phyloP scores from a whole-genome alignment of 2,888 invertebrate species.

The Hirtodrosophila histrioides region DNA sequence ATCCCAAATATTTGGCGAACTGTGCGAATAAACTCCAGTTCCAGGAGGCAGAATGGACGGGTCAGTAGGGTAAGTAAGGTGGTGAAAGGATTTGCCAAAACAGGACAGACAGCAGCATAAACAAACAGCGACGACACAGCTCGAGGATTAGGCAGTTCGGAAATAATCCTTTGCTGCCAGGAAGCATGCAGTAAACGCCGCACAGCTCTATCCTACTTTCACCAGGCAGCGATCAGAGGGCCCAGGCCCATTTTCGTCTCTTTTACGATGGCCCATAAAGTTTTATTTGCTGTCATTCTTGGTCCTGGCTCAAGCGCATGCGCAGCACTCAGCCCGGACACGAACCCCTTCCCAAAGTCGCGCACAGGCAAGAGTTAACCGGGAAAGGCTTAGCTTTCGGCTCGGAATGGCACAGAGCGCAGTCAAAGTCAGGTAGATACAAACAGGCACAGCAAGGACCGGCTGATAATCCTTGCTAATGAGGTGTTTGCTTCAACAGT shows the following conservation, averaged over 20 bases:
- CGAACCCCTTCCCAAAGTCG: conserved; percentile 63
- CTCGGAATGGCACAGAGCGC: not conserved
- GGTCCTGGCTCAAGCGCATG: conserved; percentile 55
- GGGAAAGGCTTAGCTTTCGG: conserved; percentile 73
- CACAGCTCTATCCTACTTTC: conserved; percentile 18
- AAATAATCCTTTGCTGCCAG: conserved; percentile 81
- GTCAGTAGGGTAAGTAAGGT: conserved; percentile 35
- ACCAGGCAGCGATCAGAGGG: conserved; percentile 4
- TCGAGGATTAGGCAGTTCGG: conserved; percentile 56
- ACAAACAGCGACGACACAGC: conserved; percentile 18
- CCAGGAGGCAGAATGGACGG: conserved; percentile 43
- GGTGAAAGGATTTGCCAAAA: conserved; percentile 66
- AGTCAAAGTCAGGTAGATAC: conserved; percentile 63
- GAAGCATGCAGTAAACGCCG: conserved; percentile 67
- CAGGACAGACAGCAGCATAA: conserved; percentile 31
- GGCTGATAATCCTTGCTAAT: conserved; percentile 78
- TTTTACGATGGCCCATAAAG: conserved; percentile 64
- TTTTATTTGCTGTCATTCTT: conserved; percentile 75
- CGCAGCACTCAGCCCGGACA: conserved; percentile 58
- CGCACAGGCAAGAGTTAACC: conserved; percentile 65
- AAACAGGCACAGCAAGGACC: conserved; percentile 5
- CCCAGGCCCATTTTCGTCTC: conserved; percentile 32
- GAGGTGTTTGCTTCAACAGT: conserved; percentile 64
- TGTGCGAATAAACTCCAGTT: conserved; percentile 39
- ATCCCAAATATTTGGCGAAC: conserved; percentile 33